A percentile compares a stretch with the other conserved stretches of the same genome.
Conservation (phyloP, 2,888 invertebrate genomes). For the Cyclophora albipunctata region DNA sequence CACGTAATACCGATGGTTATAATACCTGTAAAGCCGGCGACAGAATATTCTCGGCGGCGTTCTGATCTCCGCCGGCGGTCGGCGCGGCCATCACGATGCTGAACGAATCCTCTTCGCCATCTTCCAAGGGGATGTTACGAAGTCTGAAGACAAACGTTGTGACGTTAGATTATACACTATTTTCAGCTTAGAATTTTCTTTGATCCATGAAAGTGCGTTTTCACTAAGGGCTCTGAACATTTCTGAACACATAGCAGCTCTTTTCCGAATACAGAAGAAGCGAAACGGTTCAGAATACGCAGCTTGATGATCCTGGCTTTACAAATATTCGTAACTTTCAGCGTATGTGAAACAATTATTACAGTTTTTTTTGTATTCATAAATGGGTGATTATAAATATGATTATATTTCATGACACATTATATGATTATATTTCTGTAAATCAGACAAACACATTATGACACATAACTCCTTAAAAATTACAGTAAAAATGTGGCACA, state of each 20-base stretch:
- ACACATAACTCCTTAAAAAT: background rate
- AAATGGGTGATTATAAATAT: no score
- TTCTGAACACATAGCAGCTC: no score
- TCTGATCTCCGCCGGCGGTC: constrained; percentile 73
- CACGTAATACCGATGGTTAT: background rate
- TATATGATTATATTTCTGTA: no score
- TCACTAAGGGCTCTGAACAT: no score
- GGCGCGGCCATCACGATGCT: constrained; percentile 76
- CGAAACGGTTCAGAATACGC: no score
- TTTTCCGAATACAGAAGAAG: no score
- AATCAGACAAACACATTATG: constrained; percentile 3
- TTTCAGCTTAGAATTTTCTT: background rate
- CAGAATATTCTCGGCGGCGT: constrained; percentile 82
- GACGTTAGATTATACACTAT: background rate
- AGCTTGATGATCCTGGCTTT: no score
- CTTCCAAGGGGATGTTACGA: constrained; percentile 90
- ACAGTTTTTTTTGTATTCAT: no score
- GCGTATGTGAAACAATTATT: no score
- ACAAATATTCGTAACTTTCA: no score
- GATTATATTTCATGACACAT: no score
- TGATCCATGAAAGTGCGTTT: no score
- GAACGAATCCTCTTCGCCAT: constrained; percentile 87
- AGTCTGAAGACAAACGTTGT: constrained; percentile 66
- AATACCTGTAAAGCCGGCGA: constrained; percentile 86
- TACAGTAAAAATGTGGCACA: constrained; percentile 1